phyloP scores from a whole-genome alignment of 1,140 invertebrate genomes.

The Episyrphus balteatus region DNA sequence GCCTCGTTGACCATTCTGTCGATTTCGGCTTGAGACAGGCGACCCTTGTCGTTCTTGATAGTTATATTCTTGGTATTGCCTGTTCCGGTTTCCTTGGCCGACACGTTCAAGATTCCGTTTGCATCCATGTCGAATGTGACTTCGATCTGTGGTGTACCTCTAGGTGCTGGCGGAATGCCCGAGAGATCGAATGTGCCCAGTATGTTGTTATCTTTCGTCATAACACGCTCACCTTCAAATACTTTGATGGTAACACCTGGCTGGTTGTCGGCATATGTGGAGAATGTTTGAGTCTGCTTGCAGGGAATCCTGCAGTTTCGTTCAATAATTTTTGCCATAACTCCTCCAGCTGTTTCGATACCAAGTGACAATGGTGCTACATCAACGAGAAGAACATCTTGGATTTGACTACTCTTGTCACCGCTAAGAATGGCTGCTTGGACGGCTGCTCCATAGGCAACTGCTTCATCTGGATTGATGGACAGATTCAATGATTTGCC shows the following conservation, averaged over 20 bases:
- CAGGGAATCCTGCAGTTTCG: constrained; percentile 51
- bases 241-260: constrained; percentile 54
- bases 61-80: constrained; percentile 59
- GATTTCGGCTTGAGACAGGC: constrained; percentile 69
- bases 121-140: constrained; percentile 57
- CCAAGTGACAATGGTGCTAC: constrained; percentile 46
- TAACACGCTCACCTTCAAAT: constrained; percentile 55
- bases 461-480: constrained; percentile 72
- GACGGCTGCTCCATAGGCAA: constrained; percentile 58
- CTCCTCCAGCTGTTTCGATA: constrained; percentile 46
- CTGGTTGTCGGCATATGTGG: constrained; percentile 59
- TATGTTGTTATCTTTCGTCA: constrained; percentile 64
- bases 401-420: constrained; percentile 45
- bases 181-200: constrained; percentile 66
- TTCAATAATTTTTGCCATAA: constrained; percentile 53
- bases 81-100: constrained; percentile 43
- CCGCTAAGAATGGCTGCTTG: constrained; percentile 67
- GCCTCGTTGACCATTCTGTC: constrained; percentile 40
- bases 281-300: constrained; percentile 51
- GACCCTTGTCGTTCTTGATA: constrained; percentile 74
- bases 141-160: constrained; percentile 67
- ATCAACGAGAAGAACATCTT: constrained; percentile 44
- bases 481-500: constrained; percentile 57
- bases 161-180: constrained; percentile 70
- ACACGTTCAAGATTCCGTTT: constrained; percentile 60